phyloP scores from a whole-genome alignment of 2,888 invertebrate genomes.

The Euzetes globulus region DNA sequence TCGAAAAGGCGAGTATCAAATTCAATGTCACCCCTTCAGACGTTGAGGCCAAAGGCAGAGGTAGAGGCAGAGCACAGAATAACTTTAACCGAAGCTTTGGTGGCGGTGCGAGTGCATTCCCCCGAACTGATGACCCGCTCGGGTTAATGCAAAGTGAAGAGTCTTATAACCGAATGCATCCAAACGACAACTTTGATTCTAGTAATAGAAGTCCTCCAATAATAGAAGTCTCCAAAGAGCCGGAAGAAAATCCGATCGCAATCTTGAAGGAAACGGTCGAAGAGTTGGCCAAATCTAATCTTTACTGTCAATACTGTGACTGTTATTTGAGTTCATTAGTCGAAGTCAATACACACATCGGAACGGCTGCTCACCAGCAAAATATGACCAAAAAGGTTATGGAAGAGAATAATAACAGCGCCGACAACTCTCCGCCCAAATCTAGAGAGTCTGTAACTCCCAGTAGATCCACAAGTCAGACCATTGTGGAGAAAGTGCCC shows the following conservation, averaged over 20 bases:
- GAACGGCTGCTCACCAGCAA: not conserved
- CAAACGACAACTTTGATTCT: not conserved
- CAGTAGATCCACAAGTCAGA: not conserved
- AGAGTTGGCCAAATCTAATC: not conserved
- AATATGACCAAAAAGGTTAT: conserved; percentile 9
- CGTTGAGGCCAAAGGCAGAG: not conserved
- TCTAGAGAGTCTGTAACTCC: not conserved
- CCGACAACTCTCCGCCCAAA: not conserved
- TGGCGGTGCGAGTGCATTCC: too few relatives aligned
- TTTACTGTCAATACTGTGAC: conserved; percentile 2
- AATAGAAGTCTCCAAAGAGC: not conserved
- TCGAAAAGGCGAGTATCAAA: not conserved
- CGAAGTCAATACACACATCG: not conserved
- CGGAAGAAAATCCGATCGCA: not conserved
- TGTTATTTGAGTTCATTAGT: not conserved
- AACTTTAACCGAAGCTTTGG: too few relatives aligned
- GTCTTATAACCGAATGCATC: not conserved
- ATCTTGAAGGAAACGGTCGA: not conserved
- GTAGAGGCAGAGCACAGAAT: too few relatives aligned
- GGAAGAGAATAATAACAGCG: not conserved
- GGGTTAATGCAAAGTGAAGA: too few relatives aligned
- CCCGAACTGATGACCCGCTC: too few relatives aligned
- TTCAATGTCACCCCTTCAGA: not conserved
- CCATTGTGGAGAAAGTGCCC: not conserved
- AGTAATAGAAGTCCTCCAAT: not conserved